Base-by-base conservation (phyloP, 2,888 invertebrate species). In the Tholera decimalis region DNA sequence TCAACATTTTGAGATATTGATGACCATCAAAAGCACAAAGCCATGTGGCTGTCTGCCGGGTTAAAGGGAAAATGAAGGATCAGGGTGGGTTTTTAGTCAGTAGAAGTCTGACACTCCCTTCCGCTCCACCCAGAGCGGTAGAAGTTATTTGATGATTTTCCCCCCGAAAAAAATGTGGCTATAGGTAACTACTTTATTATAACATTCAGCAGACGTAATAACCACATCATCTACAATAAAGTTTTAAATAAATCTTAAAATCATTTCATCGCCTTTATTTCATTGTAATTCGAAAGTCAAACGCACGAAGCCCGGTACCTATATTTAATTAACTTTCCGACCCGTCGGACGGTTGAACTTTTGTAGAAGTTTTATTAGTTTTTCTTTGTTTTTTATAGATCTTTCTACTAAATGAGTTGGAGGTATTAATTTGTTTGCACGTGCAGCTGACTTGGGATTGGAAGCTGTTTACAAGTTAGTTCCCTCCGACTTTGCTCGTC, bases 241-340 rank as follows among this genome's bases (percentile, higher is more conserved):
- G 15, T 35, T 35, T 33, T 35, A 6, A 22, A 15, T 13, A 3
- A 44, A 53, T 11, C 33, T 18, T 28, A 0, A 41, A 68, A 57
- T 35, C 22, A 2, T 33, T 39, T 68, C 30, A 61, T 41, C 55
- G 54, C 44, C 51, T 57, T 37, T 41, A 54, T 20, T 74, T 57
- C 41, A 22, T 50, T 51, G 49, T 62, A 60, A 74, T 67, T 72
- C 61, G 11, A 44, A 82, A 82, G 49, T 82, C 82, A 79, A 82
- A 77, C 82, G 67, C 62, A 62, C 60, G 54, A 58, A 35, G 26
- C 51, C 43, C 55, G 28, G 62, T 64, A 61, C 69, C n/a, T 67
- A 69, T 58, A 70, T 77, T 81, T 79, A 79, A 81, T 81, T 81
- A 81, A 75, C 79, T 79, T 75, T 79, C 73, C 69, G 65, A 57